Percentiles rank a stretch among this genome's conserved stretches.
Evolutionary conservation across 2,113 vertebrate genomes (phyloP).

Genomic region (Hemibates koningsi): DNA sequence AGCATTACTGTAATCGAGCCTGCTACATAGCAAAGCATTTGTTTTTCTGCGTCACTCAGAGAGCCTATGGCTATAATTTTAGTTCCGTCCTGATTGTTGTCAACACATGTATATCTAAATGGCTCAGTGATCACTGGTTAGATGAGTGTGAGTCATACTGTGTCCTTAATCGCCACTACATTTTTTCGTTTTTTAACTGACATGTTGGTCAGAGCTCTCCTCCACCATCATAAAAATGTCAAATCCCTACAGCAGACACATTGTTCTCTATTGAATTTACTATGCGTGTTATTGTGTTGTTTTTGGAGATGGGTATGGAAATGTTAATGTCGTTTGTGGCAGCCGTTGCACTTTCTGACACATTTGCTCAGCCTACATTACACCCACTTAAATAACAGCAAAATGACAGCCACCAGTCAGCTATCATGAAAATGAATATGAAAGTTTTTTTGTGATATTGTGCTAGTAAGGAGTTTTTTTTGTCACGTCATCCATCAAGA

Average conservation of each 20-base stretch:
- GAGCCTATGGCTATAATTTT: background rate
- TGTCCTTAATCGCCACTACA: background rate
- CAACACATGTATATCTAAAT: background rate
- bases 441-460: background rate
- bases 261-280: background rate
- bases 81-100: background rate
- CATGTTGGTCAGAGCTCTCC: background rate
- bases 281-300: background rate
- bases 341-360: background rate
- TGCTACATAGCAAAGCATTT: background rate
- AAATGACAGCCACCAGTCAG: background rate
- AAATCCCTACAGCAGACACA: background rate
- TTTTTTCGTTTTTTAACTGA: background rate
- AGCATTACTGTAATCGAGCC: background rate
- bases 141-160: background rate
- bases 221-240: background rate
- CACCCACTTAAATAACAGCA: background rate
- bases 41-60: background rate
- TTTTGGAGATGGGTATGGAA: background rate
- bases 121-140: background rate
- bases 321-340: background rate
- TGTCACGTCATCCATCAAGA: background rate
- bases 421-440: background rate
- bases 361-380: background rate
- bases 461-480: background rate